Evolutionary conservation across 37 sponge, comb jelly and placozoan genomes (phyloP).

Genomic region (Eunapius fragilis): DNA sequence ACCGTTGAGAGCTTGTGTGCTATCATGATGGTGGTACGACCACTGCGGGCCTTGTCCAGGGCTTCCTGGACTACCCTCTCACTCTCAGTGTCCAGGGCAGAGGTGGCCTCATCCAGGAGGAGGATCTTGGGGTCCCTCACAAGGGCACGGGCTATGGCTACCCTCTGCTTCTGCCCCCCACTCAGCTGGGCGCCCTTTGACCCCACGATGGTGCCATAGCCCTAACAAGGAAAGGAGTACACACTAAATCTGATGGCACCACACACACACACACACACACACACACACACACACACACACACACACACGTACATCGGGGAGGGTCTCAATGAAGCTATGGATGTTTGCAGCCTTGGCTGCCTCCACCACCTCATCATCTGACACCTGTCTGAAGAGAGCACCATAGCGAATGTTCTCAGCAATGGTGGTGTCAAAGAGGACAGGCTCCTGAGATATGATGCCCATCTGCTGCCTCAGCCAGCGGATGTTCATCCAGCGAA

Average conservation of each 20-base stretch:
- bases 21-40: slow-evolving; percentile 51
- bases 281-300: too few relatives aligned
- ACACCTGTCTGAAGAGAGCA: slow-evolving; percentile 78
- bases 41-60: slow-evolving; percentile 67
- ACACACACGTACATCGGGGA: slow-evolving; percentile 77
- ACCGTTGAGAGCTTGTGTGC: slow-evolving; percentile 51
- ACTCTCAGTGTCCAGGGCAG: slow-evolving; percentile 93
- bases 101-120: slow-evolving; percentile 91
- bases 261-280: too few relatives aligned
- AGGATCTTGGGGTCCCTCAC: slow-evolving; percentile 88
- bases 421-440: slow-evolving; percentile 87
- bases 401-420: slow-evolving; percentile 99
- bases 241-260: background rate
- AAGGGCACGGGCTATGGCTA: slow-evolving; percentile 91
- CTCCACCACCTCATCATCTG: slow-evolving; percentile 85
- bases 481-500: slow-evolving; percentile 76
- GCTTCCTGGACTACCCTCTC: slow-evolving; percentile 95
- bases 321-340: slow-evolving; percentile 88
- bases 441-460: slow-evolving; percentile 94
- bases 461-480: slow-evolving; percentile 93
- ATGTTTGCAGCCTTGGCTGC: slow-evolving; percentile 96
- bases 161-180: slow-evolving; percentile 93
- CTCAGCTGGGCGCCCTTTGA: slow-evolving; percentile 85
- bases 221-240: slow-evolving; percentile 36
- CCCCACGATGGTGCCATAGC: slow-evolving; percentile 85